Base-by-base conservation (phyloP, 2,797 vertebrate genomes). In the Manis crassicaudata region DNA sequence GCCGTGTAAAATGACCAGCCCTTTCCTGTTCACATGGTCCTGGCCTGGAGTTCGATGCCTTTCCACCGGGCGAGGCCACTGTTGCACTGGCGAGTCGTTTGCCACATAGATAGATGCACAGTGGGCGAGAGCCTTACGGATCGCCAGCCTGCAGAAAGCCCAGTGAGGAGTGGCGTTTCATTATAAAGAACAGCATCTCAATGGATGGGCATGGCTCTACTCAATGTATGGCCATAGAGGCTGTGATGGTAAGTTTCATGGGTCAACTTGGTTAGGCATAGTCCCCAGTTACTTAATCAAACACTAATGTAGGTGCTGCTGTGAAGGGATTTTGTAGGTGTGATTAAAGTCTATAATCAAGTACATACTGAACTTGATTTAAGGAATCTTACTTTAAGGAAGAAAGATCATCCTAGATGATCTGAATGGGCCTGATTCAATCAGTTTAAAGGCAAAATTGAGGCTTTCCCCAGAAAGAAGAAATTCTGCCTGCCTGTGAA, bases 131-230 rank as follows among this genome's bases (percentile, higher is more conserved):
- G 46, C 23, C 7, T 17, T 0, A 0, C 4, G 54, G 29, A 12
- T 72, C n/a, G 7, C 13, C 2, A 3, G 37, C 4, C 12, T 32
- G 43, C 4, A 4, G 1, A 20, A 23, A 79, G 32, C 75, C 40
- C 37, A 1, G 5, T 5, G 56, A 18, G 9, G 32, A n/a, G 8
- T 1, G 25, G 27, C 12, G 2, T 58, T 67, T 58, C n/a, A 6
- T 20, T 2, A 17, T 11, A 35, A 62, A 50, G 67, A 20, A 35
- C 6, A 62, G 13, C 3, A 0, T 89, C 65, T 11, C 37, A 1
- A 23, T 0, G 0, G n/a, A 58, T 25, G 29, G 14, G 27, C 14
- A 0, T 14, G 25, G n/a, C 10, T 11, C 6, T 7, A 5, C 16
- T 11, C 25, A 46, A 46, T 67, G 7, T 17, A 1, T 35, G 10